Evolutionary conservation across 2,113 vertebrate species (phyloP), one percentile per base, ranked within the genome.

Genomic region (Phalacrocorax brasilianus): DNA sequence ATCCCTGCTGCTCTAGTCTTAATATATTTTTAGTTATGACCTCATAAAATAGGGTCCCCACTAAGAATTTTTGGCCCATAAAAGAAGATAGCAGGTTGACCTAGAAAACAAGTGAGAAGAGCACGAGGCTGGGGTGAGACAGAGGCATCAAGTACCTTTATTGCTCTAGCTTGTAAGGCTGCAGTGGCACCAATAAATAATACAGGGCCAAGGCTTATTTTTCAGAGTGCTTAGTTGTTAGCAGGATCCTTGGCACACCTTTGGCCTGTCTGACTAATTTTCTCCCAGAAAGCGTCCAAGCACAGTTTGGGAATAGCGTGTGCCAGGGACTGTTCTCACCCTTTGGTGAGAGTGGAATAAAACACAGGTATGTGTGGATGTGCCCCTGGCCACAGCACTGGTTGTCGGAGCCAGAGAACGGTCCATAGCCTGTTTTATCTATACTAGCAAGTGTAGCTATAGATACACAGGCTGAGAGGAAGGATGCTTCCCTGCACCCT

Each of bases 391-490:
- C 32, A 32, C 28, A 50, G 32, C 49, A 27, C 35, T 61, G 49
- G 8, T 30, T 79, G 27, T 61, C 0, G 0, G 10, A 79, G 26
- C 3, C n/a, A 59, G 28, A 38, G 56, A n/a, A 42, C 19, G 14
- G 28, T 76, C 53, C 30, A 14, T 24, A 45, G 28, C 20, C 44
- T 70, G 16, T 40, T 88, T 88, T 79, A 55, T 81, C 58, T 61
- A 5, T n/a, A 33, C 10, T 11, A 45, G 30, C 23, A 79, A 52
- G 35, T 56, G 21, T 38, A 52, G 33, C 15, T 92, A 33, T 0
- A 83, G 40, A 49, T n/a, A 38, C 4, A 33, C 3, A 74, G 35
- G 44, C 12, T 47, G 44, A 86, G 42, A 59, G 50, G 61, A 38
- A 65, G 27, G 26, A 56, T 79, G 63, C 11, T 38, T 88, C 30